Conservation (phyloP, 2,888 invertebrate species). For the Philereme vetulata region DNA sequence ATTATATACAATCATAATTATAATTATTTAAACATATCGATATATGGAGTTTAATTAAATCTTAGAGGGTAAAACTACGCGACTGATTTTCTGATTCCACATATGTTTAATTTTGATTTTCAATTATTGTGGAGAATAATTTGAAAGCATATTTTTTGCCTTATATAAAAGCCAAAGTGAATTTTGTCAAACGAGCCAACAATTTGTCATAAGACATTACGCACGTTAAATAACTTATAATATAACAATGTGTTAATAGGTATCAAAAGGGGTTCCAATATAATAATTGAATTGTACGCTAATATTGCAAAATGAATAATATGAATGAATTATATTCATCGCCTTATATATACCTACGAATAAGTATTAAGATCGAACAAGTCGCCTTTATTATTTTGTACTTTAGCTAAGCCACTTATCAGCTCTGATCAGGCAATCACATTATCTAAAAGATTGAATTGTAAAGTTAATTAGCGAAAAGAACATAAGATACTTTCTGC, state of each 20-base stretch:
- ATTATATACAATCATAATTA: slow-evolving; percentile 15
- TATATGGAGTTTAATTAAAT: slow-evolving; percentile 7
- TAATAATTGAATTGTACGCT: slow-evolving; percentile 27
- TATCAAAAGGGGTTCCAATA: slow-evolving; percentile 3
- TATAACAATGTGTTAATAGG: background rate
- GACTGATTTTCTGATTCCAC: background rate
- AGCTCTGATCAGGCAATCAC: slow-evolving; percentile 24
- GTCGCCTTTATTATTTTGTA: slow-evolving; percentile 32
- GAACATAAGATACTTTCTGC: slow-evolving; percentile 8
- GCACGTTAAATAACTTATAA: background rate
- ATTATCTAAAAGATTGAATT: slow-evolving; percentile 10
- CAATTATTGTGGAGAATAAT: background rate
- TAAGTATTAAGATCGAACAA: slow-evolving; percentile 18
- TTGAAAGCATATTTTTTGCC: slow-evolving; percentile 5
- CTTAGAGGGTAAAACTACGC: background rate
- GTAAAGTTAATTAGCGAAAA: slow-evolving; percentile 15
- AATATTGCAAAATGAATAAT: slow-evolving; percentile 36
- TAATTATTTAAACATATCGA: slow-evolving; percentile 10
- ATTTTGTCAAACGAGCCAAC: slow-evolving; percentile 8
- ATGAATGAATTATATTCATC: slow-evolving; percentile 40
- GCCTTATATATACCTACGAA: slow-evolving; percentile 38
- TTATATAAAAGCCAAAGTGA: background rate
- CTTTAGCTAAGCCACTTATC: slow-evolving; percentile 36
- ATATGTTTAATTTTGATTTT: background rate
- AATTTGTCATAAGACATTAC: background rate